These are phyloP conservation scores for Archips crataeganus DNA, from an alignment of 2,888 invertebrate genomes.

Conservation along the genomic window DNA sequence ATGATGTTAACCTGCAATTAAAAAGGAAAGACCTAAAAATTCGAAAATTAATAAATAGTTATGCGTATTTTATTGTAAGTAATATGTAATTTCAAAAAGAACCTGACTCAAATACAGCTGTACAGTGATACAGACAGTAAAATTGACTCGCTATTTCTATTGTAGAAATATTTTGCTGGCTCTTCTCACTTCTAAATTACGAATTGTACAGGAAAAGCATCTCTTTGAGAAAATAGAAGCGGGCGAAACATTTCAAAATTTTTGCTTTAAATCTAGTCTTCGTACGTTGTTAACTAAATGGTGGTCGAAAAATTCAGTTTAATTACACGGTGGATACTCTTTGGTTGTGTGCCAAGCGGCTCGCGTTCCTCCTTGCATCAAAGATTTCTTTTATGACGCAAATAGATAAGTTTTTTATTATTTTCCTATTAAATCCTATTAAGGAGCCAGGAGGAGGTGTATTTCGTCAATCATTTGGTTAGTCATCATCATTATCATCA, in stretches of 20 bases:
- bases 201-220: neutral
- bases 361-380: constrained; percentile 4
- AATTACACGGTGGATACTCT: constrained; percentile 34
- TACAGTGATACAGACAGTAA: neutral
- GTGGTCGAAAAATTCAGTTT: constrained; percentile 32
- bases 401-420: too few relatives aligned
- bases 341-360: constrained; percentile 39
- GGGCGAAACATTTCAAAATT: neutral
- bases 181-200: neutral
- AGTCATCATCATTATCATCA: too few relatives aligned
- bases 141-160: constrained; percentile 7
- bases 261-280: neutral
- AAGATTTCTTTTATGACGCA: neutral
- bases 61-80: too few relatives aligned
- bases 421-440: too few relatives aligned
- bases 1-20: too few relatives aligned
- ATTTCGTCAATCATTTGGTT: too few relatives aligned
- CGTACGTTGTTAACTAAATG: constrained; percentile 14
- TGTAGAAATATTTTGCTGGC: neutral
- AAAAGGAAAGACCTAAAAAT: too few relatives aligned
- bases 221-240: neutral
- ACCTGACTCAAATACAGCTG: neutral
- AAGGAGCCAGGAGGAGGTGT: too few relatives aligned
- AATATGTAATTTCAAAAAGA: neutral
- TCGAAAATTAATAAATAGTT: too few relatives aligned